Base-by-base conservation (phyloP, 92 coral and sea anemone genomes). In the Galaxea fascicularis region DNA sequence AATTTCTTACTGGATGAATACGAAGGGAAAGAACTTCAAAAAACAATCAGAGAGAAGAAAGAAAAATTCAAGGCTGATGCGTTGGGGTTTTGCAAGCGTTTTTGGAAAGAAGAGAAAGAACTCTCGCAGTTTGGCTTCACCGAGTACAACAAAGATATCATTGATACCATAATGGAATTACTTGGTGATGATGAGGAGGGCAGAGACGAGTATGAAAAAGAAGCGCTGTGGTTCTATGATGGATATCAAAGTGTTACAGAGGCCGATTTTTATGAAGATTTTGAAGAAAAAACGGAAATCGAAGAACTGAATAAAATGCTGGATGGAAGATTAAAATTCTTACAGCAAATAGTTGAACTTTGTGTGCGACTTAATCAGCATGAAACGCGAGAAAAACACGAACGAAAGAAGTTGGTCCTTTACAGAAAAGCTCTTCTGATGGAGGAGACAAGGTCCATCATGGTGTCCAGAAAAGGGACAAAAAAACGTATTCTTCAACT, bases 91-190 rank as follows among this genome's bases (percentile, higher is more conserved):
- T 82, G 63, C 24, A 31, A 46, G 59, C 29, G 62, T 10, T 24
- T 82, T 17, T 82, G 79, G 86, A 28, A 56, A 2, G 71, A 71
- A 28, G 60, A 56, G 71, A 82, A 39, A 69, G 24, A 35, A 21
- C 25, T 82, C n/a, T n/a, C n/a, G 16, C 26, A 67, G 52, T n/a
- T n/a, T n/a, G 8, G 68, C 8, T 80, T 68, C 26, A 35, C 54
- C 44, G 54, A 52, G 0, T 2, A 21, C 8, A 20, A 7, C 53
- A 82, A 39, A 46, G 21, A 24, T 0, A 70, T 82, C 24, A 56
- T 82, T 69, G 70, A 70, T 18, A 16, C 71, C 1, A 11, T 82
- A 39, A 5, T 15, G 53, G 5, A 54, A 17, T 46, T 82, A 0
- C 21, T 57, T 41, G 30, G 47, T 14, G 25, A 8, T 25, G 4